These are phyloP conservation scores for Pachycephala philippinensis DNA, from an alignment of 2,113 vertebrate genomes.

Conservation along the genomic window DNA sequence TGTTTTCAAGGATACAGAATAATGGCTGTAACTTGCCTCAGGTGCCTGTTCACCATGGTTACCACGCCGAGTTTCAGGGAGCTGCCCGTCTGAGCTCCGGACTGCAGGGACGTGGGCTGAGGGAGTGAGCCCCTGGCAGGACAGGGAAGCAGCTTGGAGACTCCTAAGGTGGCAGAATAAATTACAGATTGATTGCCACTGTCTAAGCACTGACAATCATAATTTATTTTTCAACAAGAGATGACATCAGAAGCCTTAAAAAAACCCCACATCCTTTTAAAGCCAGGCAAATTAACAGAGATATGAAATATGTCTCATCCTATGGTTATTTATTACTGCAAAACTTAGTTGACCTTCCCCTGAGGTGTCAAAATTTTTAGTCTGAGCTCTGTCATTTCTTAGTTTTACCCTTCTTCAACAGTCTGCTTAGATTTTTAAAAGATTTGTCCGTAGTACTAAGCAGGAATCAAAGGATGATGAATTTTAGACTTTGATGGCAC, in stretches of 20 bases:
- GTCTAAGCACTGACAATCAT: neutral
- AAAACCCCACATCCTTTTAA: accelerated
- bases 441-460: neutral
- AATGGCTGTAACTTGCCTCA: neutral
- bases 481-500: neutral
- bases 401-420: neutral
- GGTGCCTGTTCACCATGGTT: neutral
- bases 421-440: neutral
- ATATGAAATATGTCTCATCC: neutral
- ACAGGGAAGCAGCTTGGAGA: neutral
- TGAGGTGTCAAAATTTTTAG: neutral
- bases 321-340: neutral
- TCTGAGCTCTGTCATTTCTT: neutral
- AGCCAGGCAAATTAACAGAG: neutral
- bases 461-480: neutral
- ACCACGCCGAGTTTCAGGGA: neutral
- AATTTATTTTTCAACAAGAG: neutral
- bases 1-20: neutral
- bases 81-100: accelerated
- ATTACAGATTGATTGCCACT: neutral
- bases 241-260: neutral
- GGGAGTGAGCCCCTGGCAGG: neutral
- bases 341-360: neutral
- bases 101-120: neutral
- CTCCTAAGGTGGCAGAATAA: neutral